Conservation (phyloP, 1,140 invertebrate species). For the Heliconius congener region DNA sequence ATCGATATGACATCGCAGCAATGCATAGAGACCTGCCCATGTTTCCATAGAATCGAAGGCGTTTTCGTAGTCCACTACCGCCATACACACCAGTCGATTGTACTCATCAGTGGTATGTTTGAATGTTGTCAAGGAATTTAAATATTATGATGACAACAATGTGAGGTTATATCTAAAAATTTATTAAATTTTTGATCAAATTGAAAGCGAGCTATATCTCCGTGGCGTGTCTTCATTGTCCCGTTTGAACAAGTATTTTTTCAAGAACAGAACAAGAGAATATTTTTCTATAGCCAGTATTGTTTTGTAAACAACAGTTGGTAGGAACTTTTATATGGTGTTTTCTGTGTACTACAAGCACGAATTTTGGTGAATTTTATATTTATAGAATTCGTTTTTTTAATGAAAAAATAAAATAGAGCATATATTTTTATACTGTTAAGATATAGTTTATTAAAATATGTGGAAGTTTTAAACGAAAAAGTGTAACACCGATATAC, state of each 20-base stretch:
- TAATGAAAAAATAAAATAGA: not conserved
- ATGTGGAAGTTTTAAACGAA: not conserved
- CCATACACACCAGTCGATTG: too few relatives aligned
- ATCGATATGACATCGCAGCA: too few relatives aligned
- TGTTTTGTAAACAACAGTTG: constrained; percentile 8
- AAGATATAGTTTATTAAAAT: not conserved
- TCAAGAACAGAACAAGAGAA: constrained; percentile 10
- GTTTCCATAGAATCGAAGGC: too few relatives aligned
- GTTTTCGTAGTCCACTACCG: too few relatives aligned
- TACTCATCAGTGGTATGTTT: too few relatives aligned
- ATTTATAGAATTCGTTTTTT: not conserved
- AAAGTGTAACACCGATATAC: not conserved
- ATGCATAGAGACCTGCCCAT: too few relatives aligned
- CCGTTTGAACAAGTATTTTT: constrained; percentile 10
- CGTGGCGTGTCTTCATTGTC: constrained; percentile 6
- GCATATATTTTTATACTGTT: not conserved
- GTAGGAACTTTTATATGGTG: not conserved
- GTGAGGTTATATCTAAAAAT: not conserved
- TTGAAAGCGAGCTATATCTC: constrained; percentile 3
- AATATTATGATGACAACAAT: not conserved
- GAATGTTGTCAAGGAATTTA: too few relatives aligned
- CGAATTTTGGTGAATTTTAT: not conserved
- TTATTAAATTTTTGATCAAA: not conserved
- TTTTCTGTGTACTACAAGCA: not conserved
- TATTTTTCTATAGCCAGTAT: constrained; percentile 12